These are phyloP conservation scores for Chaenocephalus aceratus DNA, from an alignment of 2,113 vertebrate genomes.

Conservation along the genomic window DNA sequence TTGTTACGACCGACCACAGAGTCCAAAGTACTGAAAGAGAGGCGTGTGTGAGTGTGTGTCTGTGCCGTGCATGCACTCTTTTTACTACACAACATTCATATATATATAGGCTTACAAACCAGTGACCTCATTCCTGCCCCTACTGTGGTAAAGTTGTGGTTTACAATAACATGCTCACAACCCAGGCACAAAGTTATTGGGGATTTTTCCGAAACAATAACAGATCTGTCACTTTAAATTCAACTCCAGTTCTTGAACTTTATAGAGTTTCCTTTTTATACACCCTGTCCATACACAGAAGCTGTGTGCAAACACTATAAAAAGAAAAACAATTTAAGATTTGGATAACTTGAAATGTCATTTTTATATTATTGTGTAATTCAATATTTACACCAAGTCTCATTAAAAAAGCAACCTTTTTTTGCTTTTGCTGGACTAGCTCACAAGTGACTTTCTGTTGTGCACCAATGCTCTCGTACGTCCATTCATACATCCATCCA, in stretches of 20 bases:
- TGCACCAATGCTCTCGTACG: conserved; percentile 15
- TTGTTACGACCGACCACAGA: conserved; percentile 58
- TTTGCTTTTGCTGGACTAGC: background rate
- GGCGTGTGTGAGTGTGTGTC: conserved; percentile 43
- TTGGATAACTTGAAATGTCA: background rate
- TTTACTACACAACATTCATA: conserved; percentile 31
- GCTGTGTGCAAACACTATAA: background rate
- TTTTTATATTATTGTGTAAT: conserved; percentile 11
- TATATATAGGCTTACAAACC: conserved; percentile 38
- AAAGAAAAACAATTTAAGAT: background rate
- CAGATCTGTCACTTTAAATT: conserved; percentile 31
- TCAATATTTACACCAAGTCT: conserved; percentile 11
- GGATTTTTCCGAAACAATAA: conserved; percentile 47
- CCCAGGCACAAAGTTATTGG: conserved; percentile 18
- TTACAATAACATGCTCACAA: conserved; percentile 16
- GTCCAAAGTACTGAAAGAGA: conserved; percentile 65
- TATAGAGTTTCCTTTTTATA: background rate
- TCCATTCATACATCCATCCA: conserved; percentile 24
- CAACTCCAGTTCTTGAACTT: conserved; percentile 16
- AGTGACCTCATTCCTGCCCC: conserved; percentile 46
- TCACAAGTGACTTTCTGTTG: conserved; percentile 9
- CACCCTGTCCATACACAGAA: background rate
- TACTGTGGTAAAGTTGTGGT: conserved; percentile 28
- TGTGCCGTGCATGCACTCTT: conserved; percentile 23
- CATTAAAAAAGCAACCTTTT: background rate